These are phyloP conservation scores for Callopanchax toddi DNA, from an alignment of 2,113 vertebrate species.

Conservation along the genomic window DNA sequence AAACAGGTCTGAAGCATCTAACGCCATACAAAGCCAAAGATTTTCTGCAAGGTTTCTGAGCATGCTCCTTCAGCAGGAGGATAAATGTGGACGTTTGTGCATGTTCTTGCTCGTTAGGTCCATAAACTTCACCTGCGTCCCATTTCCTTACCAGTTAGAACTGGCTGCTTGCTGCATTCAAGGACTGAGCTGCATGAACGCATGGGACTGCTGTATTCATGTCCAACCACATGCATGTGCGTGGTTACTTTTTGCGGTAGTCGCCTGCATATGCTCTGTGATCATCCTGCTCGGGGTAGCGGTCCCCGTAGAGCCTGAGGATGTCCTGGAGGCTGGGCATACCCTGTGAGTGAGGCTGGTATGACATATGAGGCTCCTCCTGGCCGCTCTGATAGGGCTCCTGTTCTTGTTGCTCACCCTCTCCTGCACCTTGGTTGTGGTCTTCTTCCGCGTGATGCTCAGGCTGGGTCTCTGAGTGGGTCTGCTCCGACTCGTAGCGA, in stretches of 20 bases:
- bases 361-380: constrained; percentile 76
- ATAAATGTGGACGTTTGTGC: constrained; percentile 14
- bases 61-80: constrained; percentile 28
- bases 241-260: constrained; percentile 78
- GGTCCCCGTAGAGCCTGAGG: constrained; percentile 73
- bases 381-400: constrained; percentile 80
- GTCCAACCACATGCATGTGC: constrained; percentile 50
- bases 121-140: constrained; percentile 53
- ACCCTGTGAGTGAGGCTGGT: constrained; percentile 59
- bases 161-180: constrained; percentile 7
- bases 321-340: constrained; percentile 77
- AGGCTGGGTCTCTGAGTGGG: constrained; percentile 25
- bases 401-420: constrained; percentile 53
- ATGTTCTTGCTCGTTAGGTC: constrained; percentile 53
- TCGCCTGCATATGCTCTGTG: constrained; percentile 75
- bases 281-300: constrained; percentile 71
- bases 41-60: constrained; percentile 18
- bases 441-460: constrained; percentile 43
- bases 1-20: constrained; percentile 34
- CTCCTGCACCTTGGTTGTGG: constrained; percentile 49
- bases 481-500: constrained; percentile 59
- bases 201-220: constrained; percentile 44
- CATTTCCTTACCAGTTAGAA: constrained; percentile 36
- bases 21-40: constrained; percentile 9
- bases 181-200: constrained; percentile 35